Evolutionary conservation across 2,888 invertebrate genomes (phyloP).

Genomic region (Muschampia staudingeri): DNA sequence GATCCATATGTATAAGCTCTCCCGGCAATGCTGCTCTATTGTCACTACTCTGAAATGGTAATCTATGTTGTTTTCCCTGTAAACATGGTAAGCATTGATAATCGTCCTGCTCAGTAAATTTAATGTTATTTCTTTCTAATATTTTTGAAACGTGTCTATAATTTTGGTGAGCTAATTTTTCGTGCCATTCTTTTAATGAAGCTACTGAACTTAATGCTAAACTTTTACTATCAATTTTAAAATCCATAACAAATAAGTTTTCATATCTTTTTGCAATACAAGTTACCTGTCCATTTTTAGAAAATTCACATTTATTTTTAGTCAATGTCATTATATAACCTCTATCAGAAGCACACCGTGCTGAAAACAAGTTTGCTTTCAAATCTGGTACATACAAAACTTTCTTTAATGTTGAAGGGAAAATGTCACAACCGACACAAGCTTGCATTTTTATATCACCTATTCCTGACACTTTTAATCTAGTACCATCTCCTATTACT

Average conservation of each 20-base stretch:
- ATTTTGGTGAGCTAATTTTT: neutral
- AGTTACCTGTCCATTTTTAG: neutral
- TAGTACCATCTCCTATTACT: neutral
- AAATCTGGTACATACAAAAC: neutral
- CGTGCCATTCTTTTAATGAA: neutral
- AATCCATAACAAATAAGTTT: neutral
- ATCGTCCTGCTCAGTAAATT: neutral
- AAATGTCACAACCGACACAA: neutral
- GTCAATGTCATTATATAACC: neutral
- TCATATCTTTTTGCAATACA: neutral
- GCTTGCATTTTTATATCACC: neutral
- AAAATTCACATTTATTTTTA: neutral
- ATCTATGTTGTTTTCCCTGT: neutral
- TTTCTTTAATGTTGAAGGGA: neutral
- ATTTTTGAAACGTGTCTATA: too few relatives aligned
- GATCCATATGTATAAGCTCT: neutral
- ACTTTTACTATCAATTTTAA: neutral
- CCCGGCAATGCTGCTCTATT: neutral
- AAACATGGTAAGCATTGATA: constrained; percentile 6
- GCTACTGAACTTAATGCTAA: neutral
- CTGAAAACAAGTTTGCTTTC: neutral
- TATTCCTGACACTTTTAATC: neutral
- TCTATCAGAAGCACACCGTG: neutral
- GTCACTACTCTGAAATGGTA: neutral
- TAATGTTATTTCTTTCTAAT: neutral